A percentile compares a stretch with the other conserved stretches of the same genome.
Conservation (phyloP, 2,797 vertebrate species). For the Enteromius fasciolatus region DNA sequence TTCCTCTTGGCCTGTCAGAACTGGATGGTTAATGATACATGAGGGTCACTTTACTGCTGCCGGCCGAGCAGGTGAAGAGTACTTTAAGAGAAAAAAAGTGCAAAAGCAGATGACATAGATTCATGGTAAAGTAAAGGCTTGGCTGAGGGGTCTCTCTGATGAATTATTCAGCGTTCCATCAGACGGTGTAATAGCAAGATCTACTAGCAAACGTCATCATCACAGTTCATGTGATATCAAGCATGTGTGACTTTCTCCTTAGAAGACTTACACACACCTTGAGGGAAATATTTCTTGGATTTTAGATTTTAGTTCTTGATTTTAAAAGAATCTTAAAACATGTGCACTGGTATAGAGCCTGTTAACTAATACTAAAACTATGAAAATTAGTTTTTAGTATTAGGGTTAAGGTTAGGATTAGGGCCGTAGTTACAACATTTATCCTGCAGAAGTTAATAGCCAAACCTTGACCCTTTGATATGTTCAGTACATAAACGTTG, state of each 20-base stretch:
- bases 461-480: background rate
- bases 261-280: conserved; percentile 12
- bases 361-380: background rate
- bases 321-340: background rate
- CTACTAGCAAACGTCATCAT: conserved; percentile 6
- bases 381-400: background rate
- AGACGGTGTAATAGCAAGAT: conserved; percentile 15
- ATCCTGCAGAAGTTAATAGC: background rate
- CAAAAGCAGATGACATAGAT: conserved; percentile 26
- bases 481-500: background rate
- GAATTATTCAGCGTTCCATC: conserved; percentile 42
- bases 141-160: conserved; percentile 16
- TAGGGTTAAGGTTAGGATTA: no score
- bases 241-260: background rate
- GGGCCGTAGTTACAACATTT: background rate
- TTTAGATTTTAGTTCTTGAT: background rate
- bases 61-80: background rate
- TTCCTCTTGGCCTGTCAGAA: conserved; percentile 18
- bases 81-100: conserved; percentile 13
- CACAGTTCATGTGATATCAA: conserved; percentile 14
- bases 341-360: background rate
- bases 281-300: background rate
- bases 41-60: conserved; percentile 18
- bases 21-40: conserved; percentile 1
- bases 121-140: conserved; percentile 13